Conservation (phyloP, 1,140 invertebrate genomes). For the Chelonus insularis region DNA sequence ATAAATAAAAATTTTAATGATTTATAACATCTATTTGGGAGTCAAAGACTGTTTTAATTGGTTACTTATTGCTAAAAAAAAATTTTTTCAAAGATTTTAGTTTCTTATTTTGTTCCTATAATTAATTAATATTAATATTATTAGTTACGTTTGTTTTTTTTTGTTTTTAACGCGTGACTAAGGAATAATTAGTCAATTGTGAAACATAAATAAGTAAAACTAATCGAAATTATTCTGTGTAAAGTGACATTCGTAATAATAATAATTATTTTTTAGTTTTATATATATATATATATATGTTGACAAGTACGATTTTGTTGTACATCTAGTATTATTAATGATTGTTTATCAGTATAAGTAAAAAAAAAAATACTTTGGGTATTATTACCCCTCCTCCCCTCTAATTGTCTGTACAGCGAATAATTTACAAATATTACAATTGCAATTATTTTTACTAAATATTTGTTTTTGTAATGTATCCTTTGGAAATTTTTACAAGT, state of each 20-base stretch:
- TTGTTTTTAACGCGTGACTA: background rate
- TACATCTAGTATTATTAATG: conserved; percentile 14
- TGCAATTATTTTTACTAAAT: conserved; percentile 33
- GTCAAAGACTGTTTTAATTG: conserved; percentile 29
- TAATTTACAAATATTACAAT: conserved; percentile 12
- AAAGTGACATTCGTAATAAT: background rate
- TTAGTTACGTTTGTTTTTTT: conserved; percentile 9
- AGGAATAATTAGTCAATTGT: background rate
- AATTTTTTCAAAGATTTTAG: background rate
- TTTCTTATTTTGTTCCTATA: background rate
- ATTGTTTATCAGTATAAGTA: background rate
- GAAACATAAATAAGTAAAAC: too few species aligned
- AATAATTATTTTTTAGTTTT: background rate
- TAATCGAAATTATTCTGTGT: background rate
- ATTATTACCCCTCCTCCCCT: background rate
- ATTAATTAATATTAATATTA: background rate
- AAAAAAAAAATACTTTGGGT: conserved; percentile 7
- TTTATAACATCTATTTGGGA: conserved; percentile 11
- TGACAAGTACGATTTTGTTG: conserved; percentile 5
- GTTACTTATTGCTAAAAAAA: conserved; percentile 11
- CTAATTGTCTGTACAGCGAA: conserved; percentile 19
- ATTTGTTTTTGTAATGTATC: conserved; percentile 22
- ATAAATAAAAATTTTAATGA: conserved; percentile 28
- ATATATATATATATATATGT: too few species aligned
- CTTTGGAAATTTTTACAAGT: too few species aligned